Conservation (phyloP, 2,797 vertebrate genomes). For the Channallabes apus region DNA sequence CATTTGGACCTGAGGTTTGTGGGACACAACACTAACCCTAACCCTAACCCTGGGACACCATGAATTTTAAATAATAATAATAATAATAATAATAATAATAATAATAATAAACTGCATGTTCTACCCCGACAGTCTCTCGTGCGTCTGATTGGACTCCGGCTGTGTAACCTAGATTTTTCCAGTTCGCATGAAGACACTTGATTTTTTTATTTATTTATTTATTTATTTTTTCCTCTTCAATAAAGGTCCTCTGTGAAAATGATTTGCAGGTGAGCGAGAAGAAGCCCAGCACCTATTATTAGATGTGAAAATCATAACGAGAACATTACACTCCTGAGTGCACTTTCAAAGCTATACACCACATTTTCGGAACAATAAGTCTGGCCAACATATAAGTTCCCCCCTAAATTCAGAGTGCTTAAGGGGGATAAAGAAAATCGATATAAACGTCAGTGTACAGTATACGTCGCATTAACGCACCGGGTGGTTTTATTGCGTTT, state of each 20-base stretch:
- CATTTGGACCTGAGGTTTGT: not conserved
- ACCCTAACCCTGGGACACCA: too few relatives aligned
- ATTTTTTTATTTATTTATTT: not conserved
- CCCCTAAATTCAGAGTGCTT: not conserved
- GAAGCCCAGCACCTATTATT: not conserved
- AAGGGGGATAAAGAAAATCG: too few relatives aligned
- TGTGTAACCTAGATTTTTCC: not conserved
- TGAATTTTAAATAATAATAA: not conserved
- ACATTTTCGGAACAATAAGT: not conserved
- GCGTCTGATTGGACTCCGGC: not conserved
- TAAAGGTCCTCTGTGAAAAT: not conserved
- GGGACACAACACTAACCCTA: too few relatives aligned
- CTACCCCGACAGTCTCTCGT: not conserved
- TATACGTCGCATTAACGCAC: not conserved
- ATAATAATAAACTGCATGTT: not conserved
- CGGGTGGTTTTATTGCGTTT: not conserved
- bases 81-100: not conserved
- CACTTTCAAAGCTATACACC: conserved; percentile 5
- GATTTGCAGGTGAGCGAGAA: not conserved
- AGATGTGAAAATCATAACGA: not conserved
- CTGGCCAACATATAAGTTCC: not conserved
- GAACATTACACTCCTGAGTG: not conserved
- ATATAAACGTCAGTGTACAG: not conserved
- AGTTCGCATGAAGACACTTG: not conserved
- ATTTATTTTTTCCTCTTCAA: not conserved